phyloP scores from a whole-genome alignment of 2,888 invertebrate species.

The Pegoplata infirma region DNA sequence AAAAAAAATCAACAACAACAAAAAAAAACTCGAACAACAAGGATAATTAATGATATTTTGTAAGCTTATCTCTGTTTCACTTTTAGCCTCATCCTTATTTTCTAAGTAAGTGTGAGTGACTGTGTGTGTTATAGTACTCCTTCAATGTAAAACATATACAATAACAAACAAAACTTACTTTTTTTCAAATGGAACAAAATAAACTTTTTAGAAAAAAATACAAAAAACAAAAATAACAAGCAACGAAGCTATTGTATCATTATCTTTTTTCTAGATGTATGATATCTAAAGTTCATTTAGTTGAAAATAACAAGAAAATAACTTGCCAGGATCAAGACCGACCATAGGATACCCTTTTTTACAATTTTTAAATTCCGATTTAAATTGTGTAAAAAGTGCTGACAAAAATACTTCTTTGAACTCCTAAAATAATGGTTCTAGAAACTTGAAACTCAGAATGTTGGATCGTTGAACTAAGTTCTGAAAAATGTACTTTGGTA shows the following conservation, averaged over 20 bases:
- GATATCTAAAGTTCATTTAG: slow-evolving; percentile 45
- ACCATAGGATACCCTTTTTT: too few species aligned
- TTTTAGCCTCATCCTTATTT: slow-evolving; percentile 38
- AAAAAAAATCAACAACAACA: slow-evolving; percentile 14
- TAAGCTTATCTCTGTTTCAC: slow-evolving; percentile 72
- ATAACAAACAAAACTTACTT: slow-evolving; percentile 35
- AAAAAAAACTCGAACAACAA: slow-evolving; percentile 68
- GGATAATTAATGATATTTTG: slow-evolving; percentile 77
- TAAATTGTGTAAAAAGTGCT: too few species aligned
- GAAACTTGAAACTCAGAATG: too few species aligned
- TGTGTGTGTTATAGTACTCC: slow-evolving; percentile 13
- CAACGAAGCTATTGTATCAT: slow-evolving; percentile 54
- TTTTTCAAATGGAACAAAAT: slow-evolving; percentile 12
- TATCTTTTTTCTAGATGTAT: slow-evolving; percentile 54
- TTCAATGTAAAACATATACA: slow-evolving; percentile 32
- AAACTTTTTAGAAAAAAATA: slow-evolving; percentile 38
- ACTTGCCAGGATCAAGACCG: too few species aligned
- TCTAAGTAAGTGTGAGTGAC: not conserved
- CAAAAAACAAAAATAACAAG: slow-evolving; percentile 14
- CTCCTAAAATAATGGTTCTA: too few species aligned
- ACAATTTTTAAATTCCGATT: too few species aligned
- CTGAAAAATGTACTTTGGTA: too few species aligned
- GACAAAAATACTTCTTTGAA: too few species aligned
- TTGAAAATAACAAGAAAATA: slow-evolving; percentile 11
- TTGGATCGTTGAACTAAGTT: too few species aligned